Evolutionary conservation across 2,797 vertebrate species (phyloP).

Genomic region (Ibycter americanus): DNA sequence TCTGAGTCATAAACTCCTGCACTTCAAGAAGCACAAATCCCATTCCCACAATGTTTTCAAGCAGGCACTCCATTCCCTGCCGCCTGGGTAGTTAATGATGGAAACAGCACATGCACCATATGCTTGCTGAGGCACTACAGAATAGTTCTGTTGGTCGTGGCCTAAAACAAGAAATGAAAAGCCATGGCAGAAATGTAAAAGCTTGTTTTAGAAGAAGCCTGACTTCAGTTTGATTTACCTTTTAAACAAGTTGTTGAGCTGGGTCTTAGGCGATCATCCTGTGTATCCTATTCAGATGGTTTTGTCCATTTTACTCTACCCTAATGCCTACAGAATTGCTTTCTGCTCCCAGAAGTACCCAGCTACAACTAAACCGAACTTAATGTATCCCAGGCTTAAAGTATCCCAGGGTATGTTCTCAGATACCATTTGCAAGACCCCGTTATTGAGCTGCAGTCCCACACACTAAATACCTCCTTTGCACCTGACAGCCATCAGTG

Average conservation of each 20-base stretch:
- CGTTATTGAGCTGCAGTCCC: neutral
- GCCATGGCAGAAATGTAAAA: neutral
- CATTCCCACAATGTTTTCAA: slow-evolving; percentile 8
- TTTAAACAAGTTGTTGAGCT: neutral
- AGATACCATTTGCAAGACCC: neutral
- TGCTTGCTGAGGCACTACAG: neutral
- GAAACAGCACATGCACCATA: slow-evolving; percentile 1
- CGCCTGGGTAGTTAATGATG: neutral
- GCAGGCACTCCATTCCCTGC: neutral
- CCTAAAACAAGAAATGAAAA: neutral
- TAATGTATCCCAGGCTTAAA: neutral
- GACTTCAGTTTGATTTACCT: neutral
- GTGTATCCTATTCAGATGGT: neutral
- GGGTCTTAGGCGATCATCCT: neutral
- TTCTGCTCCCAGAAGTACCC: neutral
- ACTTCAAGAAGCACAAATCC: neutral
- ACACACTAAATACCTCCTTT: rapidly evolving
- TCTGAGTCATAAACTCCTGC: neutral
- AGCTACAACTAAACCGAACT: neutral
- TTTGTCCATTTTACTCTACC: neutral
- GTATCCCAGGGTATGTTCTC: neutral
- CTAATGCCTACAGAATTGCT: neutral
- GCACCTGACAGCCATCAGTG: rapidly evolving
- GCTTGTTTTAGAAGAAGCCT: neutral
- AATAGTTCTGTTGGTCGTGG: neutral